These are phyloP conservation scores for Salvator merianae DNA, from an alignment of 2,113 vertebrate genomes.

Conservation along the genomic window DNA sequence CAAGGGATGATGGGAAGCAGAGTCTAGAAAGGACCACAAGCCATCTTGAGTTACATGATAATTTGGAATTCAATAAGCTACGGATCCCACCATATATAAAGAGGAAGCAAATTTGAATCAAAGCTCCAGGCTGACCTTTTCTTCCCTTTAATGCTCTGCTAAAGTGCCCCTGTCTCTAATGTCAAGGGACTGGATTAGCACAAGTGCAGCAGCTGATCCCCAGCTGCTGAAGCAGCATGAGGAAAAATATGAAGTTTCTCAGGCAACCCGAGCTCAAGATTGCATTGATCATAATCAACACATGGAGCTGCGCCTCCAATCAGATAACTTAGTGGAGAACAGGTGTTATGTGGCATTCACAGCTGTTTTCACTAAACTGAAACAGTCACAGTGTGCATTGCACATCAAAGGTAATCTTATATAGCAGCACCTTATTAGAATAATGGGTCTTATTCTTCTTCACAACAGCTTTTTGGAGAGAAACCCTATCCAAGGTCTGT, in stretches of 20 bases:
- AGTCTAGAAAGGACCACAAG: neutral
- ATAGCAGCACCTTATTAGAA: constrained; percentile 5
- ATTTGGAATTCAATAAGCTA: constrained; percentile 21
- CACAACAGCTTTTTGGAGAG: neutral
- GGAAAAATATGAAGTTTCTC: constrained; percentile 1
- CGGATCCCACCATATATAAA: neutral
- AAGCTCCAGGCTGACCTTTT: neutral
- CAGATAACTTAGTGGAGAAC: constrained; percentile 1
- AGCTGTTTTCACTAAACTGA: constrained; percentile 23
- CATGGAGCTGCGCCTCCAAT: constrained; percentile 15
- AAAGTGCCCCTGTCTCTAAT: constrained; percentile 26
- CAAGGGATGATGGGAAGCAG: neutral
- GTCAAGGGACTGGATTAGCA: constrained; percentile 10
- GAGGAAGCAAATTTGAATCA: neutral
- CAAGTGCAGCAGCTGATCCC: constrained; percentile 30
- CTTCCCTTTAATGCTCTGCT: neutral
- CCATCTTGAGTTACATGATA: neutral
- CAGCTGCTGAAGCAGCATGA: constrained; percentile 22
- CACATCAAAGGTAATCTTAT: constrained; percentile 26
- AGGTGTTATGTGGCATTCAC: neutral
- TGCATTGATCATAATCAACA: constrained; percentile 23
- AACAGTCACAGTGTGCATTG: neutral
- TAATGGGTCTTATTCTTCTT: neutral
- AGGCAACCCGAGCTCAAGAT: neutral
- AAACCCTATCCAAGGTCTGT: neutral